phyloP scores from a whole-genome alignment of 2,888 invertebrate species.

The Lycia hirtaria region DNA sequence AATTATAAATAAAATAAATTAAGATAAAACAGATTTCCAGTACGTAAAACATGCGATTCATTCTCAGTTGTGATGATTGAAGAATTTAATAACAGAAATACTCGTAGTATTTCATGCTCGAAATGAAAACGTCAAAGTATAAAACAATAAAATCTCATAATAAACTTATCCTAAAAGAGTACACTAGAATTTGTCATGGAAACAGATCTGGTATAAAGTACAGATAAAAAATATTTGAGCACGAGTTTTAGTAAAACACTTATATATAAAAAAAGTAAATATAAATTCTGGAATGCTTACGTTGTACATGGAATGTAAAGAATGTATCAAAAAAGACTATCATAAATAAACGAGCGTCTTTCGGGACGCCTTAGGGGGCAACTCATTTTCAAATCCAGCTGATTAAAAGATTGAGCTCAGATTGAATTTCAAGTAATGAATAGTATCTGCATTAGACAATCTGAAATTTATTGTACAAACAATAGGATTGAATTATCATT shows the following conservation, averaged over 20 bases:
- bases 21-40: not conserved
- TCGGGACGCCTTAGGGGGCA: not conserved
- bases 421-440: not conserved
- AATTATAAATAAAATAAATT: not conserved
- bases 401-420: not conserved
- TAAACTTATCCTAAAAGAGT: constrained; percentile 46
- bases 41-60: too few species aligned
- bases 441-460: too few species aligned
- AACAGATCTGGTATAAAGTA: constrained; percentile 47
- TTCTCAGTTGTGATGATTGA: too few species aligned
- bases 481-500: not conserved
- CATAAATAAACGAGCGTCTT: constrained; percentile 3
- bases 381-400: too few species aligned
- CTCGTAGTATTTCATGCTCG: not conserved
- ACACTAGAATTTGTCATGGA: constrained; percentile 52
- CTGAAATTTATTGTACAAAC: not conserved
- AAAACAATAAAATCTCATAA: constrained; percentile 25
- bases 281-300: constrained; percentile 39
- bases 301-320: constrained; percentile 33
- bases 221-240: constrained; percentile 51
- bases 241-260: constrained; percentile 41
- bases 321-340: constrained; percentile 17
- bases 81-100: not conserved
- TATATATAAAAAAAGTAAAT: constrained; percentile 39
- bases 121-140: constrained; percentile 12